Evolutionary conservation across 23 tunicate species (phyloP).

Genomic region (Ascidia mentula): DNA sequence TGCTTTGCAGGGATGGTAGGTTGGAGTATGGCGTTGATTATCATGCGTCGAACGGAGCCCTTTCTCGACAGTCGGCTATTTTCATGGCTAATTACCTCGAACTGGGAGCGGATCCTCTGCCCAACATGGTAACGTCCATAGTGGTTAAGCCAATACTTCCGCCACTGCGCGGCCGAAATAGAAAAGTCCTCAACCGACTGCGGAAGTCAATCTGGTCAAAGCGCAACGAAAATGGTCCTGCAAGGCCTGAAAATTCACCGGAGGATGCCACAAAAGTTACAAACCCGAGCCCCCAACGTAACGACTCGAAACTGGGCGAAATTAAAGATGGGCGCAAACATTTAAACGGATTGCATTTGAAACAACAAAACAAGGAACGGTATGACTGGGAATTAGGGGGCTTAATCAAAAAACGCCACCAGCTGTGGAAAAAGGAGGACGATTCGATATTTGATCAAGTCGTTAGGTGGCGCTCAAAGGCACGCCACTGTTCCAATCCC

Average conservation of each 20-base stretch:
- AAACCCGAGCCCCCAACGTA: not conserved
- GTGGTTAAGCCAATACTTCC: conserved; percentile 49
- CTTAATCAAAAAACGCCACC: not conserved
- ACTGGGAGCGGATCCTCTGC: conserved; percentile 21
- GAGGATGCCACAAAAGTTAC: not conserved
- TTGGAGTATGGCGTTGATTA: not conserved
- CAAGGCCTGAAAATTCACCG: not conserved
- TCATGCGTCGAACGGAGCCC: conserved; percentile 19
- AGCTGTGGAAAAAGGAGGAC: not conserved
- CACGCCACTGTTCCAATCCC: conserved; percentile 68
- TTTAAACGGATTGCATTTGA: not conserved
- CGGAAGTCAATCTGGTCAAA: not conserved
- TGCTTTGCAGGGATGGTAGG: not conserved
- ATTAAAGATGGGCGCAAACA: not conserved
- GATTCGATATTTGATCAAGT: conserved; percentile 42
- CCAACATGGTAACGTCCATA: conserved; percentile 49
- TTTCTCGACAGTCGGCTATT: conserved; percentile 44
- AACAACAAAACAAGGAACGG: not conserved
- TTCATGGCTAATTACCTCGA: conserved; percentile 63
- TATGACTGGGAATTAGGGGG: not conserved
- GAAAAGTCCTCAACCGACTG: not conserved
- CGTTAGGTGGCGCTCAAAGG: conserved; percentile 68
- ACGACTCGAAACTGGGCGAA: not conserved
- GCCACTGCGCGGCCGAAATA: conserved; percentile 20
- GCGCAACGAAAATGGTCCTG: not conserved